A percentile compares a stretch with the other conserved stretches of the same genome.
These are phyloP conservation scores for Chroicocephalus ridibundus DNA, from an alignment of 2,113 vertebrate species.

Conservation along the genomic window DNA sequence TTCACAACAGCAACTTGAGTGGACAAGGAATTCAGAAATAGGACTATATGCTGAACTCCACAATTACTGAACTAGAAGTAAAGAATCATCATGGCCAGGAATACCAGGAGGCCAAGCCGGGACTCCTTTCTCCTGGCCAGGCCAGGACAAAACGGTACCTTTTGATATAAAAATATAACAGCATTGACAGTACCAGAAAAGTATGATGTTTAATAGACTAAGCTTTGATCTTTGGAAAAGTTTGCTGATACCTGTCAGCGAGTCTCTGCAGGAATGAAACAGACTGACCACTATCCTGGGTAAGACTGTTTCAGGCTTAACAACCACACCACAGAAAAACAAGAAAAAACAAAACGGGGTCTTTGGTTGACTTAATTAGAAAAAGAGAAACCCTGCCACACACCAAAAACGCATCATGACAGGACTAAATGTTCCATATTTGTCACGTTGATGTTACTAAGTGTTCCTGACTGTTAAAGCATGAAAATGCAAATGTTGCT, in stretches of 20 bases:
- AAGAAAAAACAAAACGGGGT: neutral
- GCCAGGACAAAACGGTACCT: neutral
- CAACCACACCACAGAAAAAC: neutral
- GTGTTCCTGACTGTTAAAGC: neutral
- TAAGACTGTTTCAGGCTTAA: neutral
- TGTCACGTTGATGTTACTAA: neutral
- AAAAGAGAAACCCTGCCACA: neutral
- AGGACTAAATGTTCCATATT: neutral
- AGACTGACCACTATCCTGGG: neutral
- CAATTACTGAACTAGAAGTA: neutral
- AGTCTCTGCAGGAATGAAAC: neutral
- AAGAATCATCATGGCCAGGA: neutral
- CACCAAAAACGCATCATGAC: neutral
- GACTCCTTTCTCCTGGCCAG: no score
- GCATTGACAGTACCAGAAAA: neutral
- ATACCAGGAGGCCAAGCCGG: neutral
- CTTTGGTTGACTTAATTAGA: neutral
- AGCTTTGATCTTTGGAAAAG: neutral
- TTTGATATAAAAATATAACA: neutral
- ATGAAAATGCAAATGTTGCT: conserved; percentile 2
- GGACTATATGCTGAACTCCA: neutral
- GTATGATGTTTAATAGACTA: neutral
- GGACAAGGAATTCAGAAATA: neutral
- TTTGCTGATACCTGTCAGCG: rapidly evolving
- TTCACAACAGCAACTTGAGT: neutral